Conservation (phyloP, 2,113 vertebrate species). For the Halcyon malimbica region DNA sequence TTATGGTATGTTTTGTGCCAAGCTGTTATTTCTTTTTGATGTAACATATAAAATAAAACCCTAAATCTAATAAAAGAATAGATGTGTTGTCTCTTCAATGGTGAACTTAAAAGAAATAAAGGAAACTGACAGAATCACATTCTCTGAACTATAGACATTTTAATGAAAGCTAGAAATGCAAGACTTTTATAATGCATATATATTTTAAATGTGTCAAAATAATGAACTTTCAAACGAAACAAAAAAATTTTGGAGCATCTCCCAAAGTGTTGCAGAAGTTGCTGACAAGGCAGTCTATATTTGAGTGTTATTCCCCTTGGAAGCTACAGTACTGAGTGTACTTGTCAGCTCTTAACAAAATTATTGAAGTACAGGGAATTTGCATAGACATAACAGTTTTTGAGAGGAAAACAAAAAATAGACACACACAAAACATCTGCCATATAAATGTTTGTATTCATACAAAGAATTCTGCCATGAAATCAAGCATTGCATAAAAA, state of each 20-base stretch:
- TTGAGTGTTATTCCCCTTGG: neutral
- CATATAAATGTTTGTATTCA: neutral
- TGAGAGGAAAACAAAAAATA: constrained; percentile 23
- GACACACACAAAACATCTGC: neutral
- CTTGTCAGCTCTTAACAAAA: constrained; percentile 13
- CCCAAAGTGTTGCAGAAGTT: neutral
- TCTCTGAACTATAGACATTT: neutral
- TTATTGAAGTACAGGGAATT: neutral
- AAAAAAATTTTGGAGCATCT: neutral
- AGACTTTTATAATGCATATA: neutral
- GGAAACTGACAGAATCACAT: neutral
- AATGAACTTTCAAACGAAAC: constrained; percentile 16
- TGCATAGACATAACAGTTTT: neutral
- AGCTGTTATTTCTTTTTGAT: neutral
- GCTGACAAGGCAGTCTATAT: constrained; percentile 1
- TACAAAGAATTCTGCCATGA: neutral
- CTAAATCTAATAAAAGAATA: neutral
- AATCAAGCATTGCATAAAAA: neutral
- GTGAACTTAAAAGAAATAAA: neutral
- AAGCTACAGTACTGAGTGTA: neutral
- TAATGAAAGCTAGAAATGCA: neutral
- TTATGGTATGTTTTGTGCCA: neutral
- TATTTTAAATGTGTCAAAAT: constrained; percentile 4
- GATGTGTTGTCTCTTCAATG: neutral
- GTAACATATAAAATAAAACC: neutral